Evolutionary conservation across 2,888 invertebrate genomes (phyloP), one percentile per base, ranked within the genome.

Genomic region (Leucoma salicis): DNA sequence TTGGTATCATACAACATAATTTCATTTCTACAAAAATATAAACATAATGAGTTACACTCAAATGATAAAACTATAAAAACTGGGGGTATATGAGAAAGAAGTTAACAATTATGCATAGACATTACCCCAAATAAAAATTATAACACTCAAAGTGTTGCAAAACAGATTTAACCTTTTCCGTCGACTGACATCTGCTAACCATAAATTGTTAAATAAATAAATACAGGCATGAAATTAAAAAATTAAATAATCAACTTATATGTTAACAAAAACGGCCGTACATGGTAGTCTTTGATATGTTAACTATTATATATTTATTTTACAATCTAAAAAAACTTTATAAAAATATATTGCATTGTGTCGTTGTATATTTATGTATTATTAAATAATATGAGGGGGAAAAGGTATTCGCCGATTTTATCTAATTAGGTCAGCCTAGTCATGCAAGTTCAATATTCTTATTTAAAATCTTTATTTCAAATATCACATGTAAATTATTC

Each of bases 1-100:
- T 88, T 88, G 88, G 88, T 81, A 84, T 84, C 84, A 85, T 79
- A 84, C 81, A 84, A 86, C 78, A 78, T 78, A 63, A 66, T 78
- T 63, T 74, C 70, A 66, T 66, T 73, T 66, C 65, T 66, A 71
- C 70, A 72, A 67, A 74, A 62, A 72, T 60, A 74, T 70, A 74
- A 74, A 70, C 61, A 61, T 59, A 70, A 77, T 69, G 87, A 87
- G 88, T 88, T 59, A 79, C 59, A 88, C 89, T 83, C 88, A 74
- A 79, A 57, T 66, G 55, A 69, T 72, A 70, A 68, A 67, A 70
- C 72, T 71, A 63, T 53, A 59, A 46, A 29, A 29, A 13, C 72
- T 75, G 75, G 83, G 78, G 47, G 66, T 61, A 55, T 47, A 55
- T 52, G 53, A 49, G 53, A 50, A 35, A 35, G 49, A 50, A 44